Percentiles rank a stretch among this genome's conserved stretches.
Conservation (phyloP, 2,888 invertebrate species). For the Sphaeridia pumilis region DNA sequence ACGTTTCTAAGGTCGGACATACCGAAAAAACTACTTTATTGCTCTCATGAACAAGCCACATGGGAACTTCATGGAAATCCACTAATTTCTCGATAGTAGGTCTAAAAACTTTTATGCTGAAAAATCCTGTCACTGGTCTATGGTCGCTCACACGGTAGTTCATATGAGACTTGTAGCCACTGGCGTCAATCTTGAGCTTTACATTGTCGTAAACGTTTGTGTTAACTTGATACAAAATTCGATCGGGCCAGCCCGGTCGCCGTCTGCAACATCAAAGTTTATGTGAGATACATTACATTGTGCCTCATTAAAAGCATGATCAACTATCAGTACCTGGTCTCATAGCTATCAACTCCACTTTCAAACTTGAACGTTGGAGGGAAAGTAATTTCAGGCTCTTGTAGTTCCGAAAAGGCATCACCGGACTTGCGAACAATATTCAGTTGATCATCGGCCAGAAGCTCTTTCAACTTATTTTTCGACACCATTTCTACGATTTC, state of each 20-base stretch:
- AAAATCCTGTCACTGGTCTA: constrained; percentile 77
- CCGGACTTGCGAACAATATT: constrained; percentile 55
- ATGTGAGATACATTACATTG: no score
- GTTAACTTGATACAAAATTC: constrained; percentile 76
- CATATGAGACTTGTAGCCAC: constrained; percentile 64
- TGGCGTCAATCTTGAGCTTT: constrained; percentile 58
- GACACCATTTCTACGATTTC: constrained; percentile 56
- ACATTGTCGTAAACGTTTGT: constrained; percentile 69
- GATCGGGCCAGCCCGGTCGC: constrained; percentile 89
- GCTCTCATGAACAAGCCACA: constrained; percentile 64
- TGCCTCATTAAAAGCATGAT: no score
- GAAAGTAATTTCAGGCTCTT: constrained; percentile 60
- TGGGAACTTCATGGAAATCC: constrained; percentile 54
- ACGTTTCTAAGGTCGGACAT: constrained; percentile 49
- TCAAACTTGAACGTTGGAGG: constrained; percentile 80
- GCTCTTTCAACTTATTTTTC: constrained; percentile 51
- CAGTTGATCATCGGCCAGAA: constrained; percentile 68
- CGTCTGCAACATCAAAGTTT: constrained; percentile 49
- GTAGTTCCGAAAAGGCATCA: constrained; percentile 71
- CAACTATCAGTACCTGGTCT: constrained; percentile 58
- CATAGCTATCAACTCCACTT: constrained; percentile 61
- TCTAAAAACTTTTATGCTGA: constrained; percentile 59
- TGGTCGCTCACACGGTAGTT: constrained; percentile 78
- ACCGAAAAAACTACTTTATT: constrained; percentile 53
- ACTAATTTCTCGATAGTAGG: constrained; percentile 43